Conservation (phyloP, 2,888 invertebrate genomes). For the Shargacucullia verbasci region DNA sequence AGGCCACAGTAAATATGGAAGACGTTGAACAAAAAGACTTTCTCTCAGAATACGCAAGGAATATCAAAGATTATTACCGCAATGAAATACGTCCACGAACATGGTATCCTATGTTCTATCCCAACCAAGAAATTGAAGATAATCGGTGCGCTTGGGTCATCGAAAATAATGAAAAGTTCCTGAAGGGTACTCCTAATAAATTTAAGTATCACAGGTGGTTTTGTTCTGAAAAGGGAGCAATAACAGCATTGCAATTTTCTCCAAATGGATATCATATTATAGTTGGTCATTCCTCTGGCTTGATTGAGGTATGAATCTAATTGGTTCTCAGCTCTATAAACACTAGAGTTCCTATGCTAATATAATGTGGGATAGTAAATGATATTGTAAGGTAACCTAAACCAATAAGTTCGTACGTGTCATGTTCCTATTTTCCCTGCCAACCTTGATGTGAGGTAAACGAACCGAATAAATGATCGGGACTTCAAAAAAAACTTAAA, state of each 20-base stretch:
- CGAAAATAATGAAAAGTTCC: constrained; percentile 68
- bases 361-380: constrained; percentile 19
- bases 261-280: constrained; percentile 79
- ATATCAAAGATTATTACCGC: constrained; percentile 63
- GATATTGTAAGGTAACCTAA: constrained; percentile 19
- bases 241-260: constrained; percentile 79
- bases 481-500: constrained; percentile 6
- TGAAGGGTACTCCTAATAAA: constrained; percentile 70
- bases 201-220: constrained; percentile 74
- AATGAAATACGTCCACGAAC: constrained; percentile 64
- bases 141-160: constrained; percentile 66
- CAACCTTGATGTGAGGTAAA: constrained; percentile 6
- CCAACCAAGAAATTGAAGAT: constrained; percentile 49
- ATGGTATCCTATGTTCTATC: constrained; percentile 79
- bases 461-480: background rate
- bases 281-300: constrained; percentile 83
- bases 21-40: constrained; percentile 54
- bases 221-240: constrained; percentile 73
- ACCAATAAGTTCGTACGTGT: constrained; percentile 34
- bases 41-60: constrained; percentile 62
- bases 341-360: constrained; percentile 24
- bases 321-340: constrained; percentile 39
- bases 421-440: constrained; percentile 1
- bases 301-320: constrained; percentile 80
- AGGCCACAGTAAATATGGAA: constrained; percentile 42